Percentiles rank a stretch among this genome's conserved stretches.
phyloP scores from a whole-genome alignment of 2,888 invertebrate species.

The Chrysolina haemoptera region DNA sequence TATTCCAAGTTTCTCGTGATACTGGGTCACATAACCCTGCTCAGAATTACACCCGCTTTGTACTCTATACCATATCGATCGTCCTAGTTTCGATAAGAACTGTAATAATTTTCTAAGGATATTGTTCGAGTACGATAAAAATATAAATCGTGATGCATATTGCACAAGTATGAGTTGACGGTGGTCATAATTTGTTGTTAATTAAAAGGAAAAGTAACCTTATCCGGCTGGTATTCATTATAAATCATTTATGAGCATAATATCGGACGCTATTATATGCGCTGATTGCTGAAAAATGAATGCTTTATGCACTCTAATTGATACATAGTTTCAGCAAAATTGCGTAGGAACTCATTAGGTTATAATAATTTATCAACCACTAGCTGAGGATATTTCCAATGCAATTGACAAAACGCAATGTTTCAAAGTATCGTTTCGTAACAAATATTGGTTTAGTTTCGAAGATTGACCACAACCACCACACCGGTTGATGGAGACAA shows the following conservation, averaged over 20 bases:
- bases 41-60: conserved; percentile 2
- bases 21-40: conserved; percentile 8
- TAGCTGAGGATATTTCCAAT: not conserved
- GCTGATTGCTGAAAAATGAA: conserved; percentile 25
- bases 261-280: conserved; percentile 22
- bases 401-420: not conserved
- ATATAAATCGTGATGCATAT: conserved; percentile 51
- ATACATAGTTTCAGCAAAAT: not conserved
- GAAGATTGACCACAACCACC: too few relatives aligned
- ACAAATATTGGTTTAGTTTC: too few relatives aligned
- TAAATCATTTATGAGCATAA: conserved; percentile 42
- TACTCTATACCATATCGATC: conserved; percentile 36
- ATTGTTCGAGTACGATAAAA: conserved; percentile 50
- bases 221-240: conserved; percentile 40
- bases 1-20: not conserved
- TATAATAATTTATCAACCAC: not conserved
- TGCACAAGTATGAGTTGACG: conserved; percentile 49
- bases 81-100: conserved; percentile 47
- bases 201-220: conserved; percentile 51
- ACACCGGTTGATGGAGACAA: too few relatives aligned
- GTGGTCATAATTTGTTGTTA: conserved; percentile 52
- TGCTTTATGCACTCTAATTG: not conserved
- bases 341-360: conserved; percentile 7
- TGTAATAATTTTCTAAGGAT: conserved; percentile 49
- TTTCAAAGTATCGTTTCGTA: not conserved